phyloP scores from a whole-genome alignment of 1,140 invertebrate genomes.

The Sitodiplosis mosellana region DNA sequence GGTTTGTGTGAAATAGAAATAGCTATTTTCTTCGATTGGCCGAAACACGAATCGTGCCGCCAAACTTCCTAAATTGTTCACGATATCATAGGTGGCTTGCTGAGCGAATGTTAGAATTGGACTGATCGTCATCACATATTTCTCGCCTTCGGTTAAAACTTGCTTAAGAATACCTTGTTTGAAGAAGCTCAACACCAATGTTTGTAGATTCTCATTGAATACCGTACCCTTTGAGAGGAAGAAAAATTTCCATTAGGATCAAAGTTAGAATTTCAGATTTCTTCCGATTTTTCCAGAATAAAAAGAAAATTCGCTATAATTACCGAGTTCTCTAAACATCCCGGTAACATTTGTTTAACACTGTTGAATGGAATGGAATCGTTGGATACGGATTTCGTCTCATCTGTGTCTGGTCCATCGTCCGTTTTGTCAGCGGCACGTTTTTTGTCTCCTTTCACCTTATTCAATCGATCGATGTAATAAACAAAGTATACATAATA shows the following conservation, averaged over 20 bases:
- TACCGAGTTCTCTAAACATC: slow-evolving; percentile 28
- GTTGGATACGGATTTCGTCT: too few species aligned
- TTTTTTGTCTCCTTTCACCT: slow-evolving; percentile 18
- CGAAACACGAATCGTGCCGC: slow-evolving; percentile 85
- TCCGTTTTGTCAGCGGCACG: slow-evolving; percentile 17
- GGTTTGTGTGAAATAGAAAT: slow-evolving; percentile 91
- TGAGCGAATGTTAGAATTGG: slow-evolving; percentile 78
- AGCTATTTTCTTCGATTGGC: slow-evolving; percentile 92
- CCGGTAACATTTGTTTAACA: slow-evolving; percentile 54
- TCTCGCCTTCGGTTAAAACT: slow-evolving; percentile 89
- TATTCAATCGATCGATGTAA: slow-evolving; percentile 55
- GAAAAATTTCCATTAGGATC: too few species aligned
- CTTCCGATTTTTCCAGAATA: too few species aligned
- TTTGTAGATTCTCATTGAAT: slow-evolving; percentile 41
- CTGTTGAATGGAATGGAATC: slow-evolving; percentile 53
- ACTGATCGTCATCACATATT: slow-evolving; percentile 91
- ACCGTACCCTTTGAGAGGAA: neutral
- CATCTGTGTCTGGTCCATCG: slow-evolving; percentile 29
- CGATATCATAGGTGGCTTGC: slow-evolving; percentile 88
- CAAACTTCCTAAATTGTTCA: slow-evolving; percentile 93
- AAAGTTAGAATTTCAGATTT: too few species aligned
- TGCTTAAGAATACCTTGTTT: slow-evolving; percentile 91
- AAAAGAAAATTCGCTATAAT: too few species aligned
- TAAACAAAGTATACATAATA: slow-evolving; percentile 62
- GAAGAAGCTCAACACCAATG: slow-evolving; percentile 74